These are phyloP conservation scores for Petrophora chlorosata DNA, from an alignment of 2,888 invertebrate genomes.

Conservation along the genomic window DNA sequence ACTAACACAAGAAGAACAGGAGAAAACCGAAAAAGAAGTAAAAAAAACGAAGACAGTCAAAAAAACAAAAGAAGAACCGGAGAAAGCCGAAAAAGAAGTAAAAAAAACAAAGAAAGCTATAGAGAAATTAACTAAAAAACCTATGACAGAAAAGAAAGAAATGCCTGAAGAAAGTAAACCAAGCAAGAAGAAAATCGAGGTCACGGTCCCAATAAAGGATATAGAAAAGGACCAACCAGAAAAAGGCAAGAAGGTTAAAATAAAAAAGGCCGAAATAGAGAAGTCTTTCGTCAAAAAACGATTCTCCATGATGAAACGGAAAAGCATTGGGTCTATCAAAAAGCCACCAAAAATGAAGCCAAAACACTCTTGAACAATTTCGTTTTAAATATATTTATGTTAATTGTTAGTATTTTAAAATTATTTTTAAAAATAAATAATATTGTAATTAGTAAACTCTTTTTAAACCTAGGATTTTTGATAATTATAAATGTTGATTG, in stretches of 20 bases:
- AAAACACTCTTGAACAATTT: conserved; percentile 24
- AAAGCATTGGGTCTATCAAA: conserved; percentile 69
- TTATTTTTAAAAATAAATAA: too few relatives aligned
- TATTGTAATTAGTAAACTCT: too few relatives aligned
- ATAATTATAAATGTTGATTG: too few relatives aligned
- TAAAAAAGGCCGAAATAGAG: conserved; percentile 6
- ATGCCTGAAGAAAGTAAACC: conserved; percentile 11
- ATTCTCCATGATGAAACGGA: conserved; percentile 57
- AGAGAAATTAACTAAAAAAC: background rate
- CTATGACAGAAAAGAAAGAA: too few relatives aligned
- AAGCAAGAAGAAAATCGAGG: background rate
- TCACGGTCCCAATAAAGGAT: background rate
- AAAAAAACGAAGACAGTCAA: background rate
- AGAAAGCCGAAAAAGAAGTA: conserved; percentile 12
- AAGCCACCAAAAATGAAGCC: conserved; percentile 77
- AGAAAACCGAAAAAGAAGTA: background rate
- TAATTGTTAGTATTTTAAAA: background rate
- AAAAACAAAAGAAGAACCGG: background rate
- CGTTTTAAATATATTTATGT: background rate
- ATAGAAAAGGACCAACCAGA: conserved; percentile 8
- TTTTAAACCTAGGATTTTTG: too few relatives aligned
- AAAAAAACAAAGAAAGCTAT: conserved; percentile 10
- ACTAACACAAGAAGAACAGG: background rate
- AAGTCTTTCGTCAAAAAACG: conserved; percentile 58
- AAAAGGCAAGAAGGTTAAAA: background rate